phyloP scores from a whole-genome alignment of 2,797 vertebrate species.

The Onychomys torridus region DNA sequence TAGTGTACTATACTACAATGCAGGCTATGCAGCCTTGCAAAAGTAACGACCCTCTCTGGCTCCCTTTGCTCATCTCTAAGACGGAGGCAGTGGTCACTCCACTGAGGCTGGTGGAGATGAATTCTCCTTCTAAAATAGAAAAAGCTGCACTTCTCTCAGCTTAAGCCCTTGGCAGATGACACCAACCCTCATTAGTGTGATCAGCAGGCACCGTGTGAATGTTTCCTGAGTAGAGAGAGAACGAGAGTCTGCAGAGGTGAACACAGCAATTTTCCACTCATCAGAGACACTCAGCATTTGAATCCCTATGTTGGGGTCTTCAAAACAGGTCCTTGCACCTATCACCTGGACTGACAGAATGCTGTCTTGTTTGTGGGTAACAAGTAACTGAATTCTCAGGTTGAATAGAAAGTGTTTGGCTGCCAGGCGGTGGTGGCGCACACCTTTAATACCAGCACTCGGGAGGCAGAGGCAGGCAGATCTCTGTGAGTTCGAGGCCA shows the following conservation, averaged over 20 bases:
- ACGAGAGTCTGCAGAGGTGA: background rate
- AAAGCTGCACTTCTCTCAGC: background rate
- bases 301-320: background rate
- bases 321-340: background rate
- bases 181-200: background rate
- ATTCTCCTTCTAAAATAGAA: background rate
- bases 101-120: background rate
- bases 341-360: too few species aligned
- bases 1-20: rapidly evolving
- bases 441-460: too few species aligned
- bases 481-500: too few species aligned
- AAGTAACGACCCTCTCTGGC: background rate
- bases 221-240: background rate
- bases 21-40: background rate
- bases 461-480: too few species aligned
- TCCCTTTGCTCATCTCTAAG: background rate
- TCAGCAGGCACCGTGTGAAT: background rate
- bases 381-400: background rate
- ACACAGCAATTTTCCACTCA: background rate
- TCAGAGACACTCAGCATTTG: background rate
- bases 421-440: too few species aligned
- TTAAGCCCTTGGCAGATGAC: background rate
- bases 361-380: background rate
- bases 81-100: background rate
- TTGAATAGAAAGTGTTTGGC: background rate